Base-by-base conservation (phyloP, 2,113 vertebrate genomes). In the Lepisosteus oculatus region DNA sequence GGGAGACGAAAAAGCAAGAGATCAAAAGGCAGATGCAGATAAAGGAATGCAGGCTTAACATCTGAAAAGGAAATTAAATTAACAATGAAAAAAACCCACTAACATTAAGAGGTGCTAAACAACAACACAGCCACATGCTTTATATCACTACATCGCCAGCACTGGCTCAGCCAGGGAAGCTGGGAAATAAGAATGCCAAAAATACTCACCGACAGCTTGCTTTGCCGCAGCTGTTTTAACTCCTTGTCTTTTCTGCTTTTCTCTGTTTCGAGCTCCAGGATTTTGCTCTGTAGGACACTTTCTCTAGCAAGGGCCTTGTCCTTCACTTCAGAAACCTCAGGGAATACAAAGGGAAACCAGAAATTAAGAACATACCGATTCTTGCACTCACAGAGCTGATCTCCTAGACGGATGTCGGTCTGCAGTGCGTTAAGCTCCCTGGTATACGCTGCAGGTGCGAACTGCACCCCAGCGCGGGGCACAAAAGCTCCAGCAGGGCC, bases 261-360 rank as follows among this genome's bases (percentile, higher is more conserved):
- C 81, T 95, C 91, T 12, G 83, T 80, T 85, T 95, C 93, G 75
- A 96, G 89, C 77, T 84, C 75, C 51, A 89, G 69, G 79, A 96
- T 84, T 85, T 91, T 93, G 70, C 71, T 75, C 81, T 93, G 90
- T 72, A 97, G 89, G 41, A 71, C 77, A 44, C 78, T 85, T 47
- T 96, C 93, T 82, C 76, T 89, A 55, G 82, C 78, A 9, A 71
- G 78, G 0, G 85, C 85, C 72, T 90, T 91, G 70, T 86, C 88
- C 79, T 83, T 80, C 67, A 95, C 93, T 81, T 91, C 90, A 67
- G 77, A 85, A 64, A 97, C 85, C 96, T 98, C 5, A 3, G 13
- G 54, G 55, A 79, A 83, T 65, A 78, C 42, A 80, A 83, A 76
- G 77, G 70, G 13, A 59, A 51, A 29, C 43, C 6, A 55, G 13